Percentiles rank a stretch among this genome's conserved stretches.
Conservation (phyloP, 2,797 vertebrate genomes). For the Thamnophis elegans region DNA sequence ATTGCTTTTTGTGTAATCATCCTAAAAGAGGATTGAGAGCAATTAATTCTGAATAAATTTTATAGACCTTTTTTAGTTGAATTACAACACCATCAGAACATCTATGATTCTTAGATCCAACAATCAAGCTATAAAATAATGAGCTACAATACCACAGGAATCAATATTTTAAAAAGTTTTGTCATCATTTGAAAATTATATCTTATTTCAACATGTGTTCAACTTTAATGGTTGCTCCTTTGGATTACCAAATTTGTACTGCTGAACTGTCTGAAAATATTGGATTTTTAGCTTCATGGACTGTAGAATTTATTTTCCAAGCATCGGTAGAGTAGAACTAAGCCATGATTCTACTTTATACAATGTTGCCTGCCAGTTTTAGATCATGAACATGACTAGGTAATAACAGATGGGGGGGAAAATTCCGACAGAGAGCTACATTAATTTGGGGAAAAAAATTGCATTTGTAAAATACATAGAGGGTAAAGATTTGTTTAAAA, state of each 20-base stretch:
- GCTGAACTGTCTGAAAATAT: conserved; percentile 41
- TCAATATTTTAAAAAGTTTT: conserved; percentile 2
- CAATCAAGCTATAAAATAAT: neutral
- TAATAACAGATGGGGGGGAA: conserved; percentile 23
- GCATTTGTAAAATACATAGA: neutral
- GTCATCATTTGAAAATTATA: conserved; percentile 27
- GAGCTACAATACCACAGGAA: conserved; percentile 31
- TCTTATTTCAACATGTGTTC: conserved; percentile 41
- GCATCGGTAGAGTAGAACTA: conserved; percentile 10
- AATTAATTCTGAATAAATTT: conserved; percentile 45
- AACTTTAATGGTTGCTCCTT: conserved; percentile 23
- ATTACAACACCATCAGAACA: conserved; percentile 17
- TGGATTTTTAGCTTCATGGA: conserved; percentile 21
- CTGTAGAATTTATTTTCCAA: conserved; percentile 38
- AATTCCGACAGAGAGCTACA: conserved; percentile 34
- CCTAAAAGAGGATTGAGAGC: conserved; percentile 7
- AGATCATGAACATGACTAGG: conserved; percentile 24
- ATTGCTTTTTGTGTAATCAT: conserved; percentile 9
- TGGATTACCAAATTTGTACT: conserved; percentile 9
- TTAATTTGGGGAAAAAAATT: conserved; percentile 39
- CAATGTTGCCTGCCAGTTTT: conserved; percentile 43
- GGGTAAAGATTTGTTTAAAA: neutral
- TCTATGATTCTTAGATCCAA: conserved; percentile 32
- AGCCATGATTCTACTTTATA: neutral
- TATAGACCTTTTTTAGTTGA: conserved; percentile 19